phyloP scores from a whole-genome alignment of 2,797 vertebrate genomes.

The Valencia hispanica region DNA sequence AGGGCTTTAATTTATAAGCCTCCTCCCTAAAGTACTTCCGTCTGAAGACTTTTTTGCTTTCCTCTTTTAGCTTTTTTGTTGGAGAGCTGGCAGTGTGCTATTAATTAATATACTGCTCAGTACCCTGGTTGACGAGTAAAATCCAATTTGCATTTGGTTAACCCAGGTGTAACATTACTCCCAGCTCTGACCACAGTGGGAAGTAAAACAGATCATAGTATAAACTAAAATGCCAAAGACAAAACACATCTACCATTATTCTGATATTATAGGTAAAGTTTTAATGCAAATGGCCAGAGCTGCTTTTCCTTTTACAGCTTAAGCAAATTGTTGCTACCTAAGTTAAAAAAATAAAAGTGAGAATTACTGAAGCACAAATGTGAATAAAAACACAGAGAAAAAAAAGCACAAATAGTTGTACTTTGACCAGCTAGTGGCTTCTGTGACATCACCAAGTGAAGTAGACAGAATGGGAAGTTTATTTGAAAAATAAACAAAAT shows the following conservation, averaged over 20 bases:
- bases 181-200: not conserved
- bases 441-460: not conserved
- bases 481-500: not conserved
- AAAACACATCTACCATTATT: not conserved
- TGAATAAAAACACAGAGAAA: not conserved
- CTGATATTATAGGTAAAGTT: not conserved
- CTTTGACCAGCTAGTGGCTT: not conserved
- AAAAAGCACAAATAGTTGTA: not conserved
- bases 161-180: not conserved
- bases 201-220: not conserved
- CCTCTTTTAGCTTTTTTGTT: not conserved
- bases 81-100: not conserved
- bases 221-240: not conserved
- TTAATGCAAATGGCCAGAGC: not conserved
- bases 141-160: not conserved
- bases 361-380: not conserved
- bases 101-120: not conserved
- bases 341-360: not conserved
- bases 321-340: no score
- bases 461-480: no score
- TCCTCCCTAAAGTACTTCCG: not conserved
- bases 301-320: not conserved
- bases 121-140: no score
- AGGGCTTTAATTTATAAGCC: not conserved
- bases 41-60: not conserved